A percentile compares a stretch with the other conserved stretches of the same genome.
phyloP scores from a whole-genome alignment of 2,113 vertebrate genomes.

The Xyliphius kryptos region DNA sequence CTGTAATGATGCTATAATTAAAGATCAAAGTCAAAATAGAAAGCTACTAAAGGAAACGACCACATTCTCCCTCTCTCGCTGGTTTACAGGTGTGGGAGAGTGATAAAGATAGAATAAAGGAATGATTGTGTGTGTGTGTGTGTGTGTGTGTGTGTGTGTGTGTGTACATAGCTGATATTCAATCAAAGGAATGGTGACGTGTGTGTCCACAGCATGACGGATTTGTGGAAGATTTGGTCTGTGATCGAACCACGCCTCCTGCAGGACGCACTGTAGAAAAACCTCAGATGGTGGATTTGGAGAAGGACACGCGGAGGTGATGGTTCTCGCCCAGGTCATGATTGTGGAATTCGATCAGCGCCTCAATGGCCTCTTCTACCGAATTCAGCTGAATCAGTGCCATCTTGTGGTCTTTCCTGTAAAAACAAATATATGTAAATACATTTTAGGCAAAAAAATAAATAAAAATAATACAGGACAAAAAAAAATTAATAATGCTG shows the following conservation, averaged over 20 bases:
- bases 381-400: constrained; percentile 95
- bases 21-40: too few relatives aligned
- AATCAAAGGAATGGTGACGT: constrained; percentile 9
- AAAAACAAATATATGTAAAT: background rate
- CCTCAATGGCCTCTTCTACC: constrained; percentile 91
- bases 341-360: constrained; percentile 91
- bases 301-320: constrained; percentile 93
- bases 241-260: constrained; percentile 40
- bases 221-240: constrained; percentile 56
- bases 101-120: constrained; percentile 38
- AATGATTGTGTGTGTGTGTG: constrained; percentile 67
- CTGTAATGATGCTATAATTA: too few relatives aligned
- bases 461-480: too few relatives aligned
- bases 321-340: constrained; percentile 91
- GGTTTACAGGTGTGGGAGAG: too few relatives aligned
- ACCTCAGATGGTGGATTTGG: constrained; percentile 92
- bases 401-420: constrained; percentile 96
- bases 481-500: too few relatives aligned
- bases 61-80: background rate
- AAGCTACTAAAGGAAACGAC: background rate
- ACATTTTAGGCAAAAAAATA: too few relatives aligned
- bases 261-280: background rate
- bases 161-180: constrained; percentile 34
- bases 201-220: constrained; percentile 51
- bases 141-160: constrained; percentile 53